Evolutionary conservation across 2,888 invertebrate species (phyloP).

Genomic region (Coronaproctus castanopsis): DNA sequence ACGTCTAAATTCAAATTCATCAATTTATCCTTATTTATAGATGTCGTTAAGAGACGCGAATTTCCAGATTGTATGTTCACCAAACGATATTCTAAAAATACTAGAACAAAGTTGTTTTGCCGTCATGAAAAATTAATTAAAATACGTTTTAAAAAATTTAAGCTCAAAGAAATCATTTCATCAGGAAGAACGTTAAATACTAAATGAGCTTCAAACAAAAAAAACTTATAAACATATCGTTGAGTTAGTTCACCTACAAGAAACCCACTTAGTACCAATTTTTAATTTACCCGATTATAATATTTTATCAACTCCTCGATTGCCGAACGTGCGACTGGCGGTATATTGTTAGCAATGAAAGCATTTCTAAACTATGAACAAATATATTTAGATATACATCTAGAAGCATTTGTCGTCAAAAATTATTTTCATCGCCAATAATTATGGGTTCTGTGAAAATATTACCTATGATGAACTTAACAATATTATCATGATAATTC

Average conservation of each 20-base stretch:
- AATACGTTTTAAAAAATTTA: not conserved
- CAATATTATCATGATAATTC: too few relatives aligned
- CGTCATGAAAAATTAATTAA: not conserved
- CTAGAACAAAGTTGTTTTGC: not conserved
- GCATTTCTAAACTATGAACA: not conserved
- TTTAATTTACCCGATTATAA: not conserved
- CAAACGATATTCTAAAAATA: not conserved
- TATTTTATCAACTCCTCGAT: not conserved
- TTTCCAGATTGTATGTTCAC: not conserved
- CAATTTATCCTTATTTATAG: not conserved
- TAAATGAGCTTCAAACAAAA: not conserved
- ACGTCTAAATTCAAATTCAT: not conserved
- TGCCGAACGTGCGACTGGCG: not conserved
- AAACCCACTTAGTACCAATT: not conserved
- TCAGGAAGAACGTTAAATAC: not conserved
- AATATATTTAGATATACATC: not conserved
- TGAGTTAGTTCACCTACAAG: not conserved
- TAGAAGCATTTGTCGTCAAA: not conserved
- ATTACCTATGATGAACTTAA: not conserved
- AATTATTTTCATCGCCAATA: not conserved
- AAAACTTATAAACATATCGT: not conserved
- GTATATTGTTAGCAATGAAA: not conserved
- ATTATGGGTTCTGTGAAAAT: not conserved
- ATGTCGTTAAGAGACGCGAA: not conserved
- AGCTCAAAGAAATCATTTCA: not conserved